A percentile compares a stretch with the other conserved stretches of the same genome.
These are phyloP conservation scores for Anhinga anhinga DNA, from an alignment of 2,113 vertebrate genomes.

Conservation along the genomic window DNA sequence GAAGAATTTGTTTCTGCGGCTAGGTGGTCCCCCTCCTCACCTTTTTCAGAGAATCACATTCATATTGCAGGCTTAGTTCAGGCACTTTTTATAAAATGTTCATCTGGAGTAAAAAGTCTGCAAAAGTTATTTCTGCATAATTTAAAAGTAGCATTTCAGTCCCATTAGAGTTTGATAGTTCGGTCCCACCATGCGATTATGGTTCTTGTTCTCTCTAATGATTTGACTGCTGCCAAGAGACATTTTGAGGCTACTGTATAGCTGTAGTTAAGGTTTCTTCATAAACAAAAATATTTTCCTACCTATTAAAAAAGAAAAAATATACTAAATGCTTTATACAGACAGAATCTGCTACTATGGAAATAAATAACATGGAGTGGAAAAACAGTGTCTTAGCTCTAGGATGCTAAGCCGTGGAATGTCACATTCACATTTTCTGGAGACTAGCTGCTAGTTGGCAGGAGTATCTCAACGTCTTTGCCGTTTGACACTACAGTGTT, in stretches of 20 bases:
- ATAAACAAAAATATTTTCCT: slow-evolving; percentile 64
- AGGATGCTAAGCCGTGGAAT: slow-evolving; percentile 57
- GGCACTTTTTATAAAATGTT: slow-evolving; percentile 78
- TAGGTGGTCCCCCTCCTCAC: slow-evolving; percentile 25
- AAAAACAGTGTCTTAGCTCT: slow-evolving; percentile 58
- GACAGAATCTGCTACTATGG: slow-evolving; percentile 68
- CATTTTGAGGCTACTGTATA: slow-evolving; percentile 59
- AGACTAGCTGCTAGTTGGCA: slow-evolving; percentile 85
- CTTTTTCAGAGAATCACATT: slow-evolving; percentile 64
- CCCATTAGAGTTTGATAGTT: slow-evolving; percentile 21
- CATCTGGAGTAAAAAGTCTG: slow-evolving; percentile 75
- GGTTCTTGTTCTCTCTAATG: slow-evolving; percentile 9
- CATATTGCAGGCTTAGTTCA: slow-evolving; percentile 73
- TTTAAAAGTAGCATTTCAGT: slow-evolving; percentile 65
- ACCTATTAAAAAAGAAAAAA: slow-evolving; percentile 62
- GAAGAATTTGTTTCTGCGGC: slow-evolving; percentile 50
- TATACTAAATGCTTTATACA: slow-evolving; percentile 70
- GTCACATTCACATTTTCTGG: slow-evolving; percentile 7
- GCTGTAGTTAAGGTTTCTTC: slow-evolving; percentile 67
- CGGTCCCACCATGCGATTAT: slow-evolving; percentile 13
- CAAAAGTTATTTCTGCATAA: slow-evolving; percentile 64
- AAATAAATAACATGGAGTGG: slow-evolving; percentile 82
- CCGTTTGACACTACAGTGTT: slow-evolving; percentile 77
- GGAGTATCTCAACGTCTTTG: slow-evolving; percentile 89
- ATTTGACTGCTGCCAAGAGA: slow-evolving; percentile 30